These are phyloP conservation scores for Bradypodion pumilum DNA, from an alignment of 2,797 vertebrate genomes.

Conservation along the genomic window DNA sequence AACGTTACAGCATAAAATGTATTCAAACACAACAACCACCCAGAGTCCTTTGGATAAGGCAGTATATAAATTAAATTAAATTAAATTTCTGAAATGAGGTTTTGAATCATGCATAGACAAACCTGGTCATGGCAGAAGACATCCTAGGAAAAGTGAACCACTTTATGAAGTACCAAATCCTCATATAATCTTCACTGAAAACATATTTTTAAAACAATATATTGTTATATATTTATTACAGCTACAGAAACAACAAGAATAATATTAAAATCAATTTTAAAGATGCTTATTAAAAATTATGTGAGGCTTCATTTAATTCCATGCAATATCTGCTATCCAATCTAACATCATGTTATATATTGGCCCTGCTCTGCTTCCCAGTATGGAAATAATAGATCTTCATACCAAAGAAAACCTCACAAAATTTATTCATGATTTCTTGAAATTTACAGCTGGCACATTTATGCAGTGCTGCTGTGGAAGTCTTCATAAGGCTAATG, in stretches of 20 bases:
- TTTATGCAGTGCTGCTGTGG: constrained; percentile 56
- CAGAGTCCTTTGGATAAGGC: too few species aligned
- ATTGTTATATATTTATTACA: too few species aligned
- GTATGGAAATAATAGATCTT: constrained; percentile 43
- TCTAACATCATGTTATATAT: neutral
- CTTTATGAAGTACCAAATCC: constrained; percentile 24
- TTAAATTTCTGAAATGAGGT: too few species aligned
- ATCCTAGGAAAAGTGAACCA: neutral
- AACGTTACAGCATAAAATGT: too few species aligned
- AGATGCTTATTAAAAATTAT: neutral
- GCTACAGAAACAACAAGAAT: neutral
- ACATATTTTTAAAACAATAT: too few species aligned
- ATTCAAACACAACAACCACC: too few species aligned
- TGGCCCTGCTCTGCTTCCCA: constrained; percentile 30
- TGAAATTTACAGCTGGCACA: constrained; percentile 59
- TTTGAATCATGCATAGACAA: too few species aligned
- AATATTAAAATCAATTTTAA: neutral
- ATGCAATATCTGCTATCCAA: neutral
- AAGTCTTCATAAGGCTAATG: constrained; percentile 57
- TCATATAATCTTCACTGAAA: too few species aligned
- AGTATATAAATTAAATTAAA: too few species aligned
- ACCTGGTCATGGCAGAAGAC: neutral
- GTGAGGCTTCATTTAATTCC: neutral
- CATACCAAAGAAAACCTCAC: constrained; percentile 46
- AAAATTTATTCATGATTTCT: constrained; percentile 58